Percentiles rank a stretch among this genome's conserved stretches.
Conservation (phyloP, 2,113 vertebrate species). For the Paralichthys olivaceus region DNA sequence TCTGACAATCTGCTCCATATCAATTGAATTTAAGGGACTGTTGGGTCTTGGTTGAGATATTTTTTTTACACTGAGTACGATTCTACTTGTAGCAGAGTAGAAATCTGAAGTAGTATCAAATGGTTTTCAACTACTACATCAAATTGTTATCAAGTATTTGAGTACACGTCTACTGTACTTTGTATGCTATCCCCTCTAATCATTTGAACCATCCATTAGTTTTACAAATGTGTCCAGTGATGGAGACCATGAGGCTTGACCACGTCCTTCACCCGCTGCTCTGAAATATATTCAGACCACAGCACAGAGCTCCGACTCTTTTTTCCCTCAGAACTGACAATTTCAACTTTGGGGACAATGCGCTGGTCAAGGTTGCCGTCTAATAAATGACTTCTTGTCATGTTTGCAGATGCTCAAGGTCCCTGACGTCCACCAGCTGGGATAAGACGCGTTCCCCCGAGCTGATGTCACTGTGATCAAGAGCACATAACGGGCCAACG, state of each 20-base stretch:
- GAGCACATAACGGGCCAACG: slow-evolving; percentile 44
- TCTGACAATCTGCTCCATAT: no score
- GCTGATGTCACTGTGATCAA: slow-evolving; percentile 59
- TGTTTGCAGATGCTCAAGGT: slow-evolving; percentile 72
- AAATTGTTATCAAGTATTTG: no score
- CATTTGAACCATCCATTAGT: slow-evolving; percentile 1
- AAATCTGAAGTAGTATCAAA: no score
- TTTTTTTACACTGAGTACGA: no score
- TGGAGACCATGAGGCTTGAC: slow-evolving; percentile 24
- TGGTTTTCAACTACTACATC: no score
- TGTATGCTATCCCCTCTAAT: background rate
- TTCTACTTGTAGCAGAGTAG: no score
- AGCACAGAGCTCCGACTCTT: slow-evolving; percentile 42
- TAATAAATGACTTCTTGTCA: slow-evolving; percentile 77
- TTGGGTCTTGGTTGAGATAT: no score
- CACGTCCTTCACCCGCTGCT: slow-evolving; percentile 10
- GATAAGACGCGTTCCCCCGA: slow-evolving; percentile 24
- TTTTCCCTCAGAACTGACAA: slow-evolving; percentile 52
- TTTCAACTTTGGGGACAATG: slow-evolving; percentile 65
- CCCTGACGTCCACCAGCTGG: slow-evolving; percentile 57
- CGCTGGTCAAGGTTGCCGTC: slow-evolving; percentile 74
- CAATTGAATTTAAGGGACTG: no score
- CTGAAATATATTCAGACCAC: slow-evolving; percentile 51
- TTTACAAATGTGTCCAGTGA: slow-evolving; percentile 15
- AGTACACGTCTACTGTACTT: no score